Evolutionary conservation across 2,888 invertebrate species (phyloP), one percentile per base, ranked within the genome.

Genomic region (Mythimna albipuncta): DNA sequence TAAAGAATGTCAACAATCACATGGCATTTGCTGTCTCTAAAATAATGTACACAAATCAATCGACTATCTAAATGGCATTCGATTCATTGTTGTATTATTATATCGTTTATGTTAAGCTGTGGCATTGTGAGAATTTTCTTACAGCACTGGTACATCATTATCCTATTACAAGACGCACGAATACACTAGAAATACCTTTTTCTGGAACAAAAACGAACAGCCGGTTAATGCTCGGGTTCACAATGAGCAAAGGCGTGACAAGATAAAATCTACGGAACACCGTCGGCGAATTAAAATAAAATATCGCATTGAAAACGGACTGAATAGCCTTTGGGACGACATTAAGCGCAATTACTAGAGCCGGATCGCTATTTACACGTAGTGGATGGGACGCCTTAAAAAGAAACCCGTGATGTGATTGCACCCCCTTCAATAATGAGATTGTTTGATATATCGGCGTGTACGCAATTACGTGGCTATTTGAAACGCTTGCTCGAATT

Each of bases 191-290:
- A 88, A 87, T 88, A 84, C 83, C 85, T 89, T 92, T 93, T 92
- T 93, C 89, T 91, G 86, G 85, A 90, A 91, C 89, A 91, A 92
- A 93, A 92, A 88, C 89, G 86, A 82, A 86, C 85, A 87, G 89
- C 87, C 90, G 85, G 90, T 93, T 92, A 92, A 90, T 81, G 91
- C 88, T 89, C 84, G 89, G 90, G 89, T 92, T 90, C 89, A 93
- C 93, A 93, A 92, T 93, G 91, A 92, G 91, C 91, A 89, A 89
- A 92, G 93, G 93, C 95, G 95, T 95, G 95, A 95, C 95, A 92
- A 93, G 95, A 95, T 95, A 94, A 92, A 90, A 95, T 95, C 94
- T 93, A 90, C 90, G 89, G 91, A 91, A 90, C 85, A 92, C 88
- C 87, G 90, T 92, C 90, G 89, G 91, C 89, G 93, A 93, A 93